Base-by-base conservation (phyloP, 2,888 invertebrate genomes). In the Nephrocerus scutellatus region DNA sequence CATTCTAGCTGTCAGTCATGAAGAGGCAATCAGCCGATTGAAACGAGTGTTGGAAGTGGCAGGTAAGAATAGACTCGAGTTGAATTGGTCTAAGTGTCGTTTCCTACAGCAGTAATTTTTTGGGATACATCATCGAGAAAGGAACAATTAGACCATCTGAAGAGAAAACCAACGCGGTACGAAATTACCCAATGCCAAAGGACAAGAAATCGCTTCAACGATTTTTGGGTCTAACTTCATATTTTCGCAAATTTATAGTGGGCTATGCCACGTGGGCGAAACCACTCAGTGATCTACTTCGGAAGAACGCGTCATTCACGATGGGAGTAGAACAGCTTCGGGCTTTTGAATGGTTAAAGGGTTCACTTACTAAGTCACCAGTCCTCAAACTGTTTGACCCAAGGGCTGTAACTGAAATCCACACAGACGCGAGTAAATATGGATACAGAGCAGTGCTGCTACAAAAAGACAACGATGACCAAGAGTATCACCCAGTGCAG, bases 241-340 rank as follows among this genome's bases (percentile, higher is more conserved):
- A 45, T 26, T 45, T 43, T 25, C 15, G 48, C 9, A 23, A 14
- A 23, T 46, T 43, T 19, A 21, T 43, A 5, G 24, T 26, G 18
- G 21, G 37, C 14, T 46, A 39, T 13, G 43, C 61, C 2, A 25
- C 48, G 18, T 53, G 60, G n/a, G 62, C 63, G 4, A 56, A 51
- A 39, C 60, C 58, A 7, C 38, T 63, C 26, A 53, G 55, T 8
- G 57, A 63, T 30, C 16, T 44, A 5, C 19, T 52, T 10, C 24
- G 41, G n/a, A 43, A 46, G 22, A 39, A 36, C 5, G 16, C n/a
- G 8, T 12, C 4, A 15, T 55, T 13, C 39, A 44, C 6, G 40
- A 37, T 47, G 10, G 41, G 21, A 2, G 33, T 24, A 1, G 30
- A 38, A 16, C 15, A 36, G 26, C n/a, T 19, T 15, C n/a, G 22